Evolutionary conservation across 2,797 vertebrate species (phyloP).

Genomic region (Acipenser ruthenus): DNA sequence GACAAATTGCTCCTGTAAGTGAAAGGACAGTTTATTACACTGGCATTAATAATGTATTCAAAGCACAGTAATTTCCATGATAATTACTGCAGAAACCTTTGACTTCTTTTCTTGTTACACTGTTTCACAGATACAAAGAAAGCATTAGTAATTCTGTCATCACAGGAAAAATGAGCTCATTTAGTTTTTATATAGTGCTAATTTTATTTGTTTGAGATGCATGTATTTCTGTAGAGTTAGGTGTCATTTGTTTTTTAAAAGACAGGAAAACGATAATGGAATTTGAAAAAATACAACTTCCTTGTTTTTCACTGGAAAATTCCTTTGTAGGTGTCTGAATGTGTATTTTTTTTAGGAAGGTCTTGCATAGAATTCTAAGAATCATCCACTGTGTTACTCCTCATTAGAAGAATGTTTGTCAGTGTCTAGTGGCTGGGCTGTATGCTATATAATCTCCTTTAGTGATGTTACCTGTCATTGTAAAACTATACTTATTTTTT

Average conservation of each 20-base stretch:
- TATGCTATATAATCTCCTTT: no score
- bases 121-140: conserved; percentile 17
- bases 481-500: no score
- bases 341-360: no score
- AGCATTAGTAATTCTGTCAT: conserved; percentile 42
- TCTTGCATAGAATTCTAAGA: no score
- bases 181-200: conserved; percentile 57
- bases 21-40: conserved; percentile 23
- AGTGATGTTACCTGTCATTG: no score
- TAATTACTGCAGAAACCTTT: conserved; percentile 25
- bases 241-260: conserved; percentile 53
- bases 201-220: conserved; percentile 57
- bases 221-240: conserved; percentile 54
- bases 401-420: no score
- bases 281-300: no score
- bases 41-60: conserved; percentile 22
- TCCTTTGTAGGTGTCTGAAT: no score
- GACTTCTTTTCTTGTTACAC: conserved; percentile 19
- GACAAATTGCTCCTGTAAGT: conserved; percentile 31
- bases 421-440: no score
- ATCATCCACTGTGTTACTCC: no score
- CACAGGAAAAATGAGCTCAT: conserved; percentile 48
- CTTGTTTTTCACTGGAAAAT: no score
- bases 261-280: conserved; percentile 40
- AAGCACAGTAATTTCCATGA: conserved; percentile 19